Evolutionary conservation across 2,113 vertebrate species (phyloP).

Genomic region (Callaeas wilsoni): DNA sequence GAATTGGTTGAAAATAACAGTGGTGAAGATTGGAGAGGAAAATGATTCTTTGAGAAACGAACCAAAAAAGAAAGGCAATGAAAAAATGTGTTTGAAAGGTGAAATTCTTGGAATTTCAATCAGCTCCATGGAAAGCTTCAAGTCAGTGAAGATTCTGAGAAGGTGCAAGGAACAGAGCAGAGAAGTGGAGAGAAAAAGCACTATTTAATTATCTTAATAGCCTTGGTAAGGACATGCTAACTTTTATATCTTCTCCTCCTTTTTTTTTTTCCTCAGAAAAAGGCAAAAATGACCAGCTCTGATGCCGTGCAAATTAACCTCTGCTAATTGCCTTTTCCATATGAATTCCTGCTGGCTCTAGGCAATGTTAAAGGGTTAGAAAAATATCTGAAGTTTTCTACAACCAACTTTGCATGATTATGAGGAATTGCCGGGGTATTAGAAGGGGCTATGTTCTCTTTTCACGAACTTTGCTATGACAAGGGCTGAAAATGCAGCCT

Average conservation of each 20-base stretch:
- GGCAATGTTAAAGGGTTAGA: not conserved
- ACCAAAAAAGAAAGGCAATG: not conserved
- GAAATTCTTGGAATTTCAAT: not conserved
- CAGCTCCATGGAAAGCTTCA: not conserved
- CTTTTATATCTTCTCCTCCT: not conserved
- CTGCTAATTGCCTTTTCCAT: not conserved
- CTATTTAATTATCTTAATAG: not conserved
- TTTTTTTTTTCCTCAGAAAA: not conserved
- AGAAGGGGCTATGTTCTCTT: not conserved
- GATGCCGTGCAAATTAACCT: not conserved
- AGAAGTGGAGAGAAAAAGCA: not conserved
- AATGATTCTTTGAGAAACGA: not conserved
- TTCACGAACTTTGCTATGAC: not conserved
- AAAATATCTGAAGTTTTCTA: not conserved
- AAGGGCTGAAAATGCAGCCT: not conserved
- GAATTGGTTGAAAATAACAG: not conserved
- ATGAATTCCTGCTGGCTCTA: not conserved
- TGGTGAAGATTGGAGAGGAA: not conserved
- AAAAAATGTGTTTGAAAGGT: not conserved
- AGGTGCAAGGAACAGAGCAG: not conserved
- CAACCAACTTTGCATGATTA: not conserved
- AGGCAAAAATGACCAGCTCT: not conserved
- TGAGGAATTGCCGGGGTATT: not conserved
- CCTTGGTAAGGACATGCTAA: not conserved
- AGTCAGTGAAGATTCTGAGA: not conserved